Evolutionary conservation across 2,113 vertebrate genomes (phyloP), one percentile per base, ranked within the genome.

Genomic region (Centropristis striata): DNA sequence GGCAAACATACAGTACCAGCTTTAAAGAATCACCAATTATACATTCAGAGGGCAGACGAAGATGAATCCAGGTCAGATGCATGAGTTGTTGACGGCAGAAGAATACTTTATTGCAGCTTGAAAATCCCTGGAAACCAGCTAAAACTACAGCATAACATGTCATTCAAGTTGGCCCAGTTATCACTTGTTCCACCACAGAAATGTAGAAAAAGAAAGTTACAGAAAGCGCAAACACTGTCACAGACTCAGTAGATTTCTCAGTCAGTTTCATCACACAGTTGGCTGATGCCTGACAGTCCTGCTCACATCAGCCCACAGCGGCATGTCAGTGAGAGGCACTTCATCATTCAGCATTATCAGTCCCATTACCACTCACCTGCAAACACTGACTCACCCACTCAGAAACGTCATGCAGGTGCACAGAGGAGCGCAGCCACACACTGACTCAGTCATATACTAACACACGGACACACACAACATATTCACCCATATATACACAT

Each of bases 211-310:
- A 21, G 39, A 65, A 47, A 42, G 21, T 39, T 37, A 28, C 0
- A 61, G 28, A 73, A 55, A 78, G 49, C 25, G 21, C 46, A 50
- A 72, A 72, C 47, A 55, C n/a, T 1, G 21, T 66, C 11, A 50
- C 74, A 53, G 39, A 59, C 41, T 63, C 41, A 36, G 32, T 6
- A 32, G 32, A 68, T 60, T 75, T 60, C 42, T 83, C 69, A 61
- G 54, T 85, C 73, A 83, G n/a, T n/a, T n/a, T 83, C 53, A 20
- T 53, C 36, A 4, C 51, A 47, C 51, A 60, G 41, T 75, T 60
- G 68, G 71, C 49, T 37, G 50, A 85, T 59, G 70, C 63, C 20
- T 76, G 73, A 80, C 80, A 75, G 63, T 73, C 53, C 41, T 2
- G 0, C 69, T 78, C 69, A 59, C 67, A 54, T 53, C 50, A 7